Evolutionary conservation across 2,888 invertebrate species (phyloP).

Genomic region (Protodeltote pygarga): DNA sequence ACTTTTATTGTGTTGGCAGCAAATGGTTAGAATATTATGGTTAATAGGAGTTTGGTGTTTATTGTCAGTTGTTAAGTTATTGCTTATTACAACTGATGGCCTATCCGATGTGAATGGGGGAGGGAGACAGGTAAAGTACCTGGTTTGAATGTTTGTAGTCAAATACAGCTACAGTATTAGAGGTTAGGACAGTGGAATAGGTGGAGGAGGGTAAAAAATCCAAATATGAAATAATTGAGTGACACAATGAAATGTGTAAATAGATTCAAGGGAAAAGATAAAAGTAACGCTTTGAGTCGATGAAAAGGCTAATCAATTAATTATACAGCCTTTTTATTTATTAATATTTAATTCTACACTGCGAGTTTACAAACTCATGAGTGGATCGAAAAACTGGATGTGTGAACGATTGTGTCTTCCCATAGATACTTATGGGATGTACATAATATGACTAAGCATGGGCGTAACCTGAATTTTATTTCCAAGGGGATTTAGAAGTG

Average conservation of each 20-base stretch:
- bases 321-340: slow-evolving; percentile 23
- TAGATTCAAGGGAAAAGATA: slow-evolving; percentile 34
- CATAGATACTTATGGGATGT: slow-evolving; percentile 16
- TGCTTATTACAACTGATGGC: slow-evolving; percentile 32
- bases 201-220: slow-evolving; percentile 33
- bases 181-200: slow-evolving; percentile 7
- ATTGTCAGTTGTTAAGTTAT: slow-evolving; percentile 31
- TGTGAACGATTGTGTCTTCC: slow-evolving; percentile 14
- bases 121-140: slow-evolving; percentile 24
- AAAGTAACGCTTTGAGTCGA: slow-evolving; percentile 38
- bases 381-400: slow-evolving; percentile 23
- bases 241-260: slow-evolving; percentile 15
- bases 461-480: too few species aligned
- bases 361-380: slow-evolving; percentile 20
- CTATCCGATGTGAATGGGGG: slow-evolving; percentile 11
- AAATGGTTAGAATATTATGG: slow-evolving; percentile 6
- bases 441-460: not conserved
- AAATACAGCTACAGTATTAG: slow-evolving; percentile 35
- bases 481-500: too few species aligned
- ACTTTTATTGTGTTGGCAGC: slow-evolving; percentile 17
- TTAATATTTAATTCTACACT: slow-evolving; percentile 38
- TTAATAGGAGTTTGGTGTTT: slow-evolving; percentile 16
- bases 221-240: slow-evolving; percentile 35
- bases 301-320: slow-evolving; percentile 23
- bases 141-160: slow-evolving; percentile 25